A percentile compares a stretch with the other conserved stretches of the same genome.
phyloP scores from a whole-genome alignment of 2,113 vertebrate species.

The Empidonax alnorum region DNA sequence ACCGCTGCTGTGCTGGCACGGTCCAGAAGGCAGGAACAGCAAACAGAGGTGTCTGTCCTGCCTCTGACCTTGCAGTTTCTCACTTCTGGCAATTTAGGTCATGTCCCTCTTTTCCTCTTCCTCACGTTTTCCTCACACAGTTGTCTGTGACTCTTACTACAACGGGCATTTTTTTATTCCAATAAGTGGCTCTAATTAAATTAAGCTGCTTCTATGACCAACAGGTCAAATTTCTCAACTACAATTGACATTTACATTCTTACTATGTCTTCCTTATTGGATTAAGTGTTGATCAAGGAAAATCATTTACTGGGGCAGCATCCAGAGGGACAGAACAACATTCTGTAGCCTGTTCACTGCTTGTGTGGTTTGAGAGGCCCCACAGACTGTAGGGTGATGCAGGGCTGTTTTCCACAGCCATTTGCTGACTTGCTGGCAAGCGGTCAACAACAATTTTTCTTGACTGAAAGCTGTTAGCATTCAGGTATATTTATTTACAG shows the following conservation, averaged over 20 bases:
- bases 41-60: neutral
- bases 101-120: neutral
- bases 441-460: neutral
- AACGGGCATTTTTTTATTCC: constrained; percentile 20
- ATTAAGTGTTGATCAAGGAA: constrained; percentile 53
- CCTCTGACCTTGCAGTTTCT: neutral
- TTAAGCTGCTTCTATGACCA: constrained; percentile 32
- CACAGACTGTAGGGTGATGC: neutral
- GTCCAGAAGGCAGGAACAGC: neutral
- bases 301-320: constrained; percentile 36
- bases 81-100: neutral
- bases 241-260: constrained; percentile 61
- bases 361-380: neutral
- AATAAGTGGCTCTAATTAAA: constrained; percentile 27
- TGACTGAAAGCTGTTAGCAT: neutral
- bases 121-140: neutral
- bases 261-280: constrained; percentile 45
- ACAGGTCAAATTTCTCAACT: constrained; percentile 51
- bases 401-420: neutral
- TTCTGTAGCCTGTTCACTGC: neutral
- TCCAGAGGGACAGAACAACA: neutral
- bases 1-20: fast-evolving
- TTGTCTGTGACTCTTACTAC: constrained; percentile 3
- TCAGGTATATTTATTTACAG: constrained; percentile 16
- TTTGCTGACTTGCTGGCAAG: neutral